Evolutionary conservation across 2,797 vertebrate genomes (phyloP).

Genomic region (Rhinatrema bivittatum): DNA sequence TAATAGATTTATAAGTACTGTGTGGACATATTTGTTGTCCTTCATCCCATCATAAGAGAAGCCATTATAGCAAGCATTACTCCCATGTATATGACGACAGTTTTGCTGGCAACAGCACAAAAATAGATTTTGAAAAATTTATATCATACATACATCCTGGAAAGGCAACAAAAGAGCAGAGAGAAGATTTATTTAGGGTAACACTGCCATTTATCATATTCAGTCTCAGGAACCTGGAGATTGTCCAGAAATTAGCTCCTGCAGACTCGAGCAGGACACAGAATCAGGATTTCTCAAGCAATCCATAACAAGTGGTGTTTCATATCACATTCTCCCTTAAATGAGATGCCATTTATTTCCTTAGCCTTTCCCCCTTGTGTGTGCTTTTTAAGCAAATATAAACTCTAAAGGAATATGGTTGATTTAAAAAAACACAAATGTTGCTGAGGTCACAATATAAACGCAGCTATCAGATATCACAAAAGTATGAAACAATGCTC

Average conservation of each 20-base stretch:
- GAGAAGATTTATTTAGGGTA: conserved; percentile 40
- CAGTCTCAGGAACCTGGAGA: conserved; percentile 6
- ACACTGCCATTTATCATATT: conserved; percentile 18
- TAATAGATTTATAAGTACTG: conserved; percentile 49
- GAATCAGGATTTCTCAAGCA: too few species aligned
- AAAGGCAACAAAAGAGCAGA: conserved; percentile 31
- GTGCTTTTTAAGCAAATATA: not conserved
- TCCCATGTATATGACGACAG: conserved; percentile 56
- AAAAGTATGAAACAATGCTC: too few species aligned
- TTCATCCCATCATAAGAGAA: conserved; percentile 54
- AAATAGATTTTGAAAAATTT: conserved; percentile 68
- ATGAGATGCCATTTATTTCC: not conserved
- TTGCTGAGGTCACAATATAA: too few species aligned
- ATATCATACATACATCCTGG: conserved; percentile 49
- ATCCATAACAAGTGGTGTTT: too few species aligned
- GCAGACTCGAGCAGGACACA: too few species aligned
- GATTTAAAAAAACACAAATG: too few species aligned
- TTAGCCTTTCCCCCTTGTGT: not conserved
- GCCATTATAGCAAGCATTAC: conserved; percentile 52
- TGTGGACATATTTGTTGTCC: conserved; percentile 46
- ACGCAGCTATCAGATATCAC: too few species aligned
- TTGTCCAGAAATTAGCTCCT: conserved; percentile 8
- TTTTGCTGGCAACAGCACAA: conserved; percentile 54
- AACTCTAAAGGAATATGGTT: not conserved
- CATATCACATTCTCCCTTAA: too few species aligned